Base-by-base conservation (phyloP, 2,113 vertebrate species). In the Silurus meridionalis region DNA sequence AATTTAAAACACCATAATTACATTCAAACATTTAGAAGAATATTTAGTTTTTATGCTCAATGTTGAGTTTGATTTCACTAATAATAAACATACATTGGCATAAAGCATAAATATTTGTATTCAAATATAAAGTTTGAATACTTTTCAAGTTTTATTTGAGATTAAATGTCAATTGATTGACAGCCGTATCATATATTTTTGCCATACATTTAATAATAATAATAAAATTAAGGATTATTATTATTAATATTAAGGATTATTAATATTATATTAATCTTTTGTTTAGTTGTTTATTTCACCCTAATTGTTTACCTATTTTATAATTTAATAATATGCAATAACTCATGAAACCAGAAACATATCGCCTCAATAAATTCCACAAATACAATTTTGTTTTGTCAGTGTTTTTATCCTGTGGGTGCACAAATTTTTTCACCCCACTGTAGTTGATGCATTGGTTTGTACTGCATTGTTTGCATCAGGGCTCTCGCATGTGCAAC, bases 381-480 rank as follows among this genome's bases (percentile, higher is more conserved):
- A 19, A 71, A 37, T 71, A 15, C 7, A 46, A 72, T 46, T 15
- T 28, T 25, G 28, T 48, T 21, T 1, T 74, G 19, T 50, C 46
- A 23, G 37, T 57, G 53, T 48, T 74, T 77, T 14, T 14, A 5
- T 14, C 6, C 72, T 75, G 19, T 6, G 37, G 72, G 46, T 75
- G 50, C 23, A 77, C 50, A 53, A n/a, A 53, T 23, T 53, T 77
- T 77, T 77, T 48, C 74, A 53, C 74, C n/a, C 4, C 50, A 14
- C 6, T 53, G 50, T 86, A 82, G 60, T 89, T 84, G 67, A 75
- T 80, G 85, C 14, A n/a, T 6, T 14, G 72, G 72, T n/a, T n/a
- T 75, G 48, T 53, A 21, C 82, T 74, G 67, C 74, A 53, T 64
- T 52, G 58, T 60, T 77, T 64, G 71, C 80, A 85, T 79, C 63